These are phyloP conservation scores for Piezodorus guildinii DNA, from an alignment of 1,140 invertebrate genomes.

Conservation along the genomic window DNA sequence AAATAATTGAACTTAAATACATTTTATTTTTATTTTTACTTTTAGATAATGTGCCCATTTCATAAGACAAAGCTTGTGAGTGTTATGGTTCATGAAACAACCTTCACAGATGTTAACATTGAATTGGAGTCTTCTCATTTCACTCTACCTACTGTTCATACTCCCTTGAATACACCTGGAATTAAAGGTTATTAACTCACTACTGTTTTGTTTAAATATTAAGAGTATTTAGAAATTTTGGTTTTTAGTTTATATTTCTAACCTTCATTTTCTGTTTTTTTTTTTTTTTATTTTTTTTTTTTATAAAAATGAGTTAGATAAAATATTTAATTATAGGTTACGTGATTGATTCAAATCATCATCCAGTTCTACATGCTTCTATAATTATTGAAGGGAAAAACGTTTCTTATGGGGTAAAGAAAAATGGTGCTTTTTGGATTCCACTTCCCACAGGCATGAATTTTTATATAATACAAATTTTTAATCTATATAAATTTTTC, in stretches of 20 bases:
- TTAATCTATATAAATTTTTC: too few species aligned
- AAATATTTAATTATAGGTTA: conserved; percentile 34
- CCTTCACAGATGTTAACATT: conserved; percentile 33
- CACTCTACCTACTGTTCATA: conserved; percentile 7
- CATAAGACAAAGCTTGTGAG: conserved; percentile 12
- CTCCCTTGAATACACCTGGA: conserved; percentile 9
- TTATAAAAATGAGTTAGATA: conserved; percentile 6
- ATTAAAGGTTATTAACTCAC: neutral
- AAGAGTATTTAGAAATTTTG: too few species aligned
- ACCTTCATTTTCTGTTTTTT: too few species aligned
- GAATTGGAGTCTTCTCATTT: conserved; percentile 24
- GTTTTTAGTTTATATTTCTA: too few species aligned
- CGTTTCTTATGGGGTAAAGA: conserved; percentile 36
- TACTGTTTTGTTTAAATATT: too few species aligned
- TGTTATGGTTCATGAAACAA: conserved; percentile 28
- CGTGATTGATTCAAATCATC: conserved; percentile 41
- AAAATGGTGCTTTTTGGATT: conserved; percentile 46
- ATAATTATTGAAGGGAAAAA: conserved; percentile 39
- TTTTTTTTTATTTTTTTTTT: conserved; percentile 28
- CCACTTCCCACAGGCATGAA: conserved; percentile 33
- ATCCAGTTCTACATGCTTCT: conserved; percentile 44
- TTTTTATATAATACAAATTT: too few species aligned
- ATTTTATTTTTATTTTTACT: conserved; percentile 5
- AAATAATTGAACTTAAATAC: neutral
- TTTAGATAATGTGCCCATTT: conserved; percentile 19